Evolutionary conservation across 2,797 vertebrate genomes (phyloP).

Genomic region (Eulemur mongoz): DNA sequence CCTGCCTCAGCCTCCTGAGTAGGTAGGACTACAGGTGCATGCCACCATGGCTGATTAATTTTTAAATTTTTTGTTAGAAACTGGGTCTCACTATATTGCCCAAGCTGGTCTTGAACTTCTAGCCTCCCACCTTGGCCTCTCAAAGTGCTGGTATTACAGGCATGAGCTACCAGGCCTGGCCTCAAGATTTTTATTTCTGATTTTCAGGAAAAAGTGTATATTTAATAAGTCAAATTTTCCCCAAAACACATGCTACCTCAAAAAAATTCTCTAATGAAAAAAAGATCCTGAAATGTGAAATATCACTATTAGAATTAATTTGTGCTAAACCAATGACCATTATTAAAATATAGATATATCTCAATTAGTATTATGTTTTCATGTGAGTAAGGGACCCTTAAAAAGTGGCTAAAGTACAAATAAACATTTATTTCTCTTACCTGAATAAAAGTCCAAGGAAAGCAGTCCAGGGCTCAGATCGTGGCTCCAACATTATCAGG

Average conservation of each 20-base stretch:
- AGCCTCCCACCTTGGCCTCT: neutral
- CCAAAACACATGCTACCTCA: neutral
- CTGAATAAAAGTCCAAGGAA: neutral
- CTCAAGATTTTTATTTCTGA: neutral
- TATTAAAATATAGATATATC: neutral
- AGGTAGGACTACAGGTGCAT: neutral
- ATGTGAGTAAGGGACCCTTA: neutral
- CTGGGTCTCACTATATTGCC: neutral
- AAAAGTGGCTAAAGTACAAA: neutral
- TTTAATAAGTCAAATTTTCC: neutral
- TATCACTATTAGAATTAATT: conserved; percentile 3
- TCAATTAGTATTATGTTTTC: neutral
- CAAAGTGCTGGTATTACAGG: neutral
- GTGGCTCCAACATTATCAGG: neutral
- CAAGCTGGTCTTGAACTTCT: neutral
- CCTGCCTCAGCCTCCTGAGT: neutral
- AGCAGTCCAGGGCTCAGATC: neutral
- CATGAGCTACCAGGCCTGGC: neutral
- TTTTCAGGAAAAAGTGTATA: neutral
- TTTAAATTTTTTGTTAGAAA: neutral
- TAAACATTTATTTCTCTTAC: neutral
- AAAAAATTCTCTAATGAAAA: neutral
- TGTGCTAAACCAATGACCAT: neutral
- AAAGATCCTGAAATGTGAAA: neutral
- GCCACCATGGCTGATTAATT: neutral